Conservation (phyloP, 37 sponge, comb jelly and placozoan species). For the Haliclona indistincta region DNA sequence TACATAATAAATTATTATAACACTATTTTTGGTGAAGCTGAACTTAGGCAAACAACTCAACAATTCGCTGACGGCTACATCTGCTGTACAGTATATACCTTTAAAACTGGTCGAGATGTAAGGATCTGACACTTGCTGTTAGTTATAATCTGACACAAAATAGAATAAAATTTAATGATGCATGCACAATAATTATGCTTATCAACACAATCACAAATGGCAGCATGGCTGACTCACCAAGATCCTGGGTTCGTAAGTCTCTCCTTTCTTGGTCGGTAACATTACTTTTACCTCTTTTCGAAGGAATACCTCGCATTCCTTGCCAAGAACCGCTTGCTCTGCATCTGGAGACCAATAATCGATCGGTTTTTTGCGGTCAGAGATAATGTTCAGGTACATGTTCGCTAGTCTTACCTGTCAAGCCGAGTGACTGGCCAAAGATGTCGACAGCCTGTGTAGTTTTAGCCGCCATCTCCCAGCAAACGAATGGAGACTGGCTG, state of each 20-base stretch:
- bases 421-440: slow-evolving; percentile 60
- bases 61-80: too few relatives aligned
- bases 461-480: too few relatives aligned
- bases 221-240: slow-evolving; percentile 57
- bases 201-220: too few relatives aligned
- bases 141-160: slow-evolving; percentile 53
- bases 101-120: slow-evolving; percentile 19
- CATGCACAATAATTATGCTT: too few relatives aligned
- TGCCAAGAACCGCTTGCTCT: slow-evolving; percentile 37
- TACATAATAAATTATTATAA: too few relatives aligned
- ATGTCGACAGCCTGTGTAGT: slow-evolving; percentile 63
- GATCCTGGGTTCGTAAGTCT: slow-evolving; percentile 48
- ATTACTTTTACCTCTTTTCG: slow-evolving; percentile 56
- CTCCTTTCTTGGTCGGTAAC: slow-evolving; percentile 63
- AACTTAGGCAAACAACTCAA: too few relatives aligned
- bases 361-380: too few relatives aligned
- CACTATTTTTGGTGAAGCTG: too few relatives aligned
- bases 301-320: slow-evolving; percentile 42
- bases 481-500: too few relatives aligned
- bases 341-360: slow-evolving; percentile 19
- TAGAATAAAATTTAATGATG: too few relatives aligned
- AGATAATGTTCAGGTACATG: too few relatives aligned
- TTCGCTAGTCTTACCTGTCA: slow-evolving; percentile 52
- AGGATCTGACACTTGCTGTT: slow-evolving; percentile 52
- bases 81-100: too few relatives aligned